These are phyloP conservation scores for Platycheirus rosarum DNA, from an alignment of 2,888 invertebrate genomes.

Conservation along the genomic window DNA sequence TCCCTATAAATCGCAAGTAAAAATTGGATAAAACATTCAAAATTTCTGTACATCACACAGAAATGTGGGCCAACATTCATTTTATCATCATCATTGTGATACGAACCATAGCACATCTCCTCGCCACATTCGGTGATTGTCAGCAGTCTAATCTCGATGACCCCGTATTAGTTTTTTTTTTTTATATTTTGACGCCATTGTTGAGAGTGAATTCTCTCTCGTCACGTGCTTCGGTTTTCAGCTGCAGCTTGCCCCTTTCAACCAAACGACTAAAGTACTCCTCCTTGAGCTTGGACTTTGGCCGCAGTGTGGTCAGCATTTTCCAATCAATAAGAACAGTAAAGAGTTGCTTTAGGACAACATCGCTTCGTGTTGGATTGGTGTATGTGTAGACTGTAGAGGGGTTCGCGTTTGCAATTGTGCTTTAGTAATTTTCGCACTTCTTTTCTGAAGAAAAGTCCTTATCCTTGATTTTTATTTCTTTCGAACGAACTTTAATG, in stretches of 20 bases:
- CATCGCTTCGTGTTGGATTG: constrained; percentile 89
- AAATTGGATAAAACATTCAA: constrained; percentile 52
- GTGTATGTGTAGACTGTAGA: constrained; percentile 84
- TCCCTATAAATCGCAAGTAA: too few species aligned
- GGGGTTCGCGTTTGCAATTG: constrained; percentile 80
- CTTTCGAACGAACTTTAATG: constrained; percentile 92
- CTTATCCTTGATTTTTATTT: constrained; percentile 89
- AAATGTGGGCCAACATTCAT: constrained; percentile 68
- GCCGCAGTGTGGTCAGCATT: constrained; percentile 94
- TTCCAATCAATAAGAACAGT: constrained; percentile 95
- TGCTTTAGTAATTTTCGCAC: constrained; percentile 83
- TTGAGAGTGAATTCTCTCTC: constrained; percentile 87
- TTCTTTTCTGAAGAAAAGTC: constrained; percentile 91
- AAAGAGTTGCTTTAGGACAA: constrained; percentile 86
- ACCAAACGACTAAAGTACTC: constrained; percentile 93
- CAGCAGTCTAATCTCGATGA: constrained; percentile 89
- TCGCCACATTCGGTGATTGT: constrained; percentile 92
- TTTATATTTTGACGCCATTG: constrained; percentile 88
- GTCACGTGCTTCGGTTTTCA: constrained; percentile 88
- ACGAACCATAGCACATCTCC: constrained; percentile 90
- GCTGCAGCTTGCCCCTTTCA: constrained; percentile 90
- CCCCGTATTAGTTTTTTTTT: constrained; percentile 92
- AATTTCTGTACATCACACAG: constrained; percentile 66
- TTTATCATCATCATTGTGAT: constrained; percentile 63
- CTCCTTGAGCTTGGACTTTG: constrained; percentile 92